Evolutionary conservation across 2,888 invertebrate species (phyloP).

Genomic region (Catocala nupta): DNA sequence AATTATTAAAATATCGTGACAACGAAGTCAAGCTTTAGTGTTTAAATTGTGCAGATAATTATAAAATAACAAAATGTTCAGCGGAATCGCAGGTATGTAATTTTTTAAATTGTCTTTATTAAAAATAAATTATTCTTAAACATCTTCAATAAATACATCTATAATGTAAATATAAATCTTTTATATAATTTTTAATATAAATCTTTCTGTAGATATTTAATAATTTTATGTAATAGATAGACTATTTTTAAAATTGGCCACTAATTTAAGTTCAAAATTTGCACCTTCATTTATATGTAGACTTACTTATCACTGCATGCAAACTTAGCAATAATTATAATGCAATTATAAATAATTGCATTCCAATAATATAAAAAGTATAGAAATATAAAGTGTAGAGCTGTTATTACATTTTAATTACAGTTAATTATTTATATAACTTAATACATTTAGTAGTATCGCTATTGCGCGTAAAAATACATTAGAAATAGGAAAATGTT

Average conservation of each 20-base stretch:
- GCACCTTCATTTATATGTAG: background rate
- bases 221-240: background rate
- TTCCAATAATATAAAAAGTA: too few relatives aligned
- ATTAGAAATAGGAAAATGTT: too few relatives aligned
- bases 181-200: background rate
- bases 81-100: constrained; percentile 82
- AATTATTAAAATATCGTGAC: constrained; percentile 38
- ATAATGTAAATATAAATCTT: background rate
- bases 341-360: too few relatives aligned
- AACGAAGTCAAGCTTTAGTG: constrained; percentile 37
- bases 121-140: background rate
- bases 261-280: background rate
- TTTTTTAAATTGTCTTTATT: background rate
- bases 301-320: constrained; percentile 3
- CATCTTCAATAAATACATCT: background rate
- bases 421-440: too few relatives aligned
- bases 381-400: too few relatives aligned
- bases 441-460: too few relatives aligned
- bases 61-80: constrained; percentile 76
- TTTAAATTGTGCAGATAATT: constrained; percentile 46
- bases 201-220: background rate
- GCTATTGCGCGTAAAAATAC: too few relatives aligned
- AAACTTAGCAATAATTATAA: background rate
- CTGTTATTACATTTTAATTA: too few relatives aligned
- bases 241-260: constrained; percentile 7